Evolutionary conservation across 2,888 invertebrate species (phyloP), one percentile per base, ranked within the genome.

Genomic region (Leptinotarsa peninsularis): DNA sequence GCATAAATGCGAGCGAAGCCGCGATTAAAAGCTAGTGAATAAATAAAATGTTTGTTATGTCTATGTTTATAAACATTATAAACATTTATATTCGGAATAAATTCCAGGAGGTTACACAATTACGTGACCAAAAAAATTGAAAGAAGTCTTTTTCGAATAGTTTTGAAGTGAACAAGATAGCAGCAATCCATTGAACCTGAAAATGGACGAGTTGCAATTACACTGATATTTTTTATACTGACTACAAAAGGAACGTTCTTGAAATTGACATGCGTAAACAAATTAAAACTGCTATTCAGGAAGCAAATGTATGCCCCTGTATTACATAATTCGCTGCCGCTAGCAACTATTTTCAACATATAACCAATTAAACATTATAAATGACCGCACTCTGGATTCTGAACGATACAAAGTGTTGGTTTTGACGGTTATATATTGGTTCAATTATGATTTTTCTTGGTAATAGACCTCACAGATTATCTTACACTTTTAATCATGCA

Each of bases 381-480:
- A 63, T 63, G 63, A 33, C 63, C 15, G 4, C 27, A 43, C 63
- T 63, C 63, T n/a, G 1, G n/a, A n/a, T 33, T 63, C 43, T 63
- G 63, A 63, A 63, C 63, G 33, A 43, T 63, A 63, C 63, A 63
- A 63, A 63, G 33, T 63, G 63, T 63, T 58, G n/a, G 43, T 63
- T 63, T 63, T 33, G 63, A 63, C 63, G 43, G 63, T 63, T 63
- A 63, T 63, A n/a, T 63, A 63, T 63, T 63, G 63, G 43, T 5
- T 33, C 63, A 43, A 63, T 63, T 63, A 63, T 43, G 43, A 43
- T 63, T 63, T 63, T 63, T 63, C n/a, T 43, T 43, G 33, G 63
- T 33, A 63, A n/a, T 27, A 63, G 33, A 63, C 63, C 63, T 63
- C 63, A 63, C 43, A 63, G 63, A 63, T 63, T 63, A 63, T 63